Evolutionary conservation across 2,113 vertebrate species (phyloP).

Genomic region (Corythoichthys intestinalis): DNA sequence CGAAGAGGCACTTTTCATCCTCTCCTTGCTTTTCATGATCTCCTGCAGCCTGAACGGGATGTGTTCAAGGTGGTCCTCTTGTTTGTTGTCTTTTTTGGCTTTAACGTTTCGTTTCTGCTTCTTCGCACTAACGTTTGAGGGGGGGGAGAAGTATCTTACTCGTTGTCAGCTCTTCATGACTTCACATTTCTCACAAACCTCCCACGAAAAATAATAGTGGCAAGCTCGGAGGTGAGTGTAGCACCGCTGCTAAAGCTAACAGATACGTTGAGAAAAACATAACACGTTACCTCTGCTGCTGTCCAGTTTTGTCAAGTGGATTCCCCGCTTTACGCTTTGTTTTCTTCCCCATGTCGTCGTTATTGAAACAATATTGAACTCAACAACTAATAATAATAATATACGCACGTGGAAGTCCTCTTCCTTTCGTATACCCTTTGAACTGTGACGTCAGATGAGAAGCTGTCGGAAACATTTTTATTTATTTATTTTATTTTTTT

Average conservation of each 20-base stretch:
- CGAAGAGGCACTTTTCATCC: constrained; percentile 61
- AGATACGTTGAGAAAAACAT: background rate
- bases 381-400: background rate
- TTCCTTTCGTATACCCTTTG: background rate
- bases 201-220: background rate
- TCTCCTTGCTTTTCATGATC: constrained; percentile 83
- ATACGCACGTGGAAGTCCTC: constrained; percentile 20
- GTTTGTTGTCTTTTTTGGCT: constrained; percentile 55
- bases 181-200: background rate
- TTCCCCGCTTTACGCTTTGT: constrained; percentile 38
- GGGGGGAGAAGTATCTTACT: background rate
- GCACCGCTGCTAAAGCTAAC: background rate
- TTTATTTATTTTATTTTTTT: background rate
- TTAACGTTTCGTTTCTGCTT: constrained; percentile 69
- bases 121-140: constrained; percentile 30
- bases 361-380: background rate
- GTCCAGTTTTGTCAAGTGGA: constrained; percentile 18
- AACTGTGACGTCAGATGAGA: background rate
- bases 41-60: constrained; percentile 88
- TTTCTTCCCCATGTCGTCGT: constrained; percentile 53
- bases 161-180: background rate
- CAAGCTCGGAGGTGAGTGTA: too few relatives aligned
- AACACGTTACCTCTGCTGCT: constrained; percentile 49
- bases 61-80: constrained; percentile 76
- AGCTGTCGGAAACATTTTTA: rapidly evolving